Evolutionary conservation across 2,797 vertebrate species (phyloP).

Genomic region (Cirrhinus mrigala): DNA sequence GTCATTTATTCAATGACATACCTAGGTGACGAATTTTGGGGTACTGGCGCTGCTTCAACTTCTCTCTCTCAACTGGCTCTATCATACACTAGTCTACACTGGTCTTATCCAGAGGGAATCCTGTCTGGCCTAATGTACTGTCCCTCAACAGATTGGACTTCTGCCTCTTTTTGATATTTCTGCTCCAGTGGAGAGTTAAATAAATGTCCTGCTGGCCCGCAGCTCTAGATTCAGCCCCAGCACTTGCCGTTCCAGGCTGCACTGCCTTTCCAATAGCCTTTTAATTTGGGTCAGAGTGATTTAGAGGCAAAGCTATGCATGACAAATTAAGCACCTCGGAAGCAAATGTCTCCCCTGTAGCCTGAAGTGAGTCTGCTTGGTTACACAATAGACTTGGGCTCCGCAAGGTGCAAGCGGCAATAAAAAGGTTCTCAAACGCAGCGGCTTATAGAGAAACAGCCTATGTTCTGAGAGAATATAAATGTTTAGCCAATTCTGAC

Average conservation of each 20-base stretch:
- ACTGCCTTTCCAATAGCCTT: conserved; percentile 55
- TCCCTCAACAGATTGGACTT: conserved; percentile 71
- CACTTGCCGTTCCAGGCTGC: conserved; percentile 44
- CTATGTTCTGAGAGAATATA: conserved; percentile 45
- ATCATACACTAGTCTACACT: conserved; percentile 58
- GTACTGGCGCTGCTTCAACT: conserved; percentile 57
- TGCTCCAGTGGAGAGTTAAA: conserved; percentile 79
- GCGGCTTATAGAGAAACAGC: background rate
- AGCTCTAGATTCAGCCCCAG: conserved; percentile 32
- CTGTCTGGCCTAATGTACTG: conserved; percentile 71
- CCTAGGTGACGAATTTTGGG: conserved; percentile 17
- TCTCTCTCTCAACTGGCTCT: conserved; percentile 65
- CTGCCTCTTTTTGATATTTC: conserved; percentile 76
- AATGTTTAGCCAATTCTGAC: conserved; percentile 49
- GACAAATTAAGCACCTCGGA: conserved; percentile 54
- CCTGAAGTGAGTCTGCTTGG: conserved; percentile 45
- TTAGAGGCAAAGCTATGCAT: conserved; percentile 56
- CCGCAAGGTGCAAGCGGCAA: conserved; percentile 18
- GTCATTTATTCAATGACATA: conserved; percentile 9
- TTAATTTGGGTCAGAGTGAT: conserved; percentile 64
- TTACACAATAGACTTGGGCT: conserved; percentile 45
- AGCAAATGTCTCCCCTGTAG: conserved; percentile 42
- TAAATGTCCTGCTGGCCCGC: conserved; percentile 71
- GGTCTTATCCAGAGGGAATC: conserved; percentile 70
- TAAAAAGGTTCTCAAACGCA: conserved; percentile 24